Evolutionary conservation across 2,113 vertebrate genomes (phyloP).

Genomic region (Toxotes jaculatrix): DNA sequence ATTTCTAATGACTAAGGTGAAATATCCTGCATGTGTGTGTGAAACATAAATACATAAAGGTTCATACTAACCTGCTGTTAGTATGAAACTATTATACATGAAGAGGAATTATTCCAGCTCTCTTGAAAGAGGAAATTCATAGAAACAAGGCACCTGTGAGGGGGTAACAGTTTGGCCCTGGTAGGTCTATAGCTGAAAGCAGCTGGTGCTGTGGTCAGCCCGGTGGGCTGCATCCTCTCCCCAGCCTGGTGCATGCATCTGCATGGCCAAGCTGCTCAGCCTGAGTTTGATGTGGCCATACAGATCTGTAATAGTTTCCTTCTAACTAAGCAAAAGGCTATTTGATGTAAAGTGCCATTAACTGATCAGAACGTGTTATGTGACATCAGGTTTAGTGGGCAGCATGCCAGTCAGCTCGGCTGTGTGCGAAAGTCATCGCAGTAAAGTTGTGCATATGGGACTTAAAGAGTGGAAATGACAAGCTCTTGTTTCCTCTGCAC

Average conservation of each 20-base stretch:
- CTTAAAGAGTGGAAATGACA: constrained; percentile 73
- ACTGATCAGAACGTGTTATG: constrained; percentile 43
- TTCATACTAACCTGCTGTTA: constrained; percentile 5
- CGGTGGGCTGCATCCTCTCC: constrained; percentile 68
- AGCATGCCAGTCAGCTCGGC: constrained; percentile 40
- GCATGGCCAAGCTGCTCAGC: constrained; percentile 61
- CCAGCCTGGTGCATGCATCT: constrained; percentile 68
- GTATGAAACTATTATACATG: constrained; percentile 15
- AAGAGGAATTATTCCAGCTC: constrained; percentile 41
- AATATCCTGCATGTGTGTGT: background rate
- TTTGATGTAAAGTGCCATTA: constrained; percentile 57
- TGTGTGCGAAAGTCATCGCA: constrained; percentile 66
- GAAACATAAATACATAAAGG: constrained; percentile 19
- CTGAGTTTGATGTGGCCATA: constrained; percentile 70
- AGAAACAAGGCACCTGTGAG: constrained; percentile 66
- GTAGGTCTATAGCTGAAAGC: constrained; percentile 60
- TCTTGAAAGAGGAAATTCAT: constrained; percentile 67
- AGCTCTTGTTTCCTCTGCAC: constrained; percentile 80
- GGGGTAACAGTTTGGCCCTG: constrained; percentile 59
- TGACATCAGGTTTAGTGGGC: constrained; percentile 57
- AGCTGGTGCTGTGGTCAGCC: constrained; percentile 81
- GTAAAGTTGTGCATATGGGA: constrained; percentile 73
- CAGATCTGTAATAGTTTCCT: constrained; percentile 64
- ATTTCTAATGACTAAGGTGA: constrained; percentile 59
- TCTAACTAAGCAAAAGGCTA: constrained; percentile 48